Percentiles rank a stretch among this genome's conserved stretches.
phyloP scores from a whole-genome alignment of 2,113 vertebrate genomes.

The Solea solea region DNA sequence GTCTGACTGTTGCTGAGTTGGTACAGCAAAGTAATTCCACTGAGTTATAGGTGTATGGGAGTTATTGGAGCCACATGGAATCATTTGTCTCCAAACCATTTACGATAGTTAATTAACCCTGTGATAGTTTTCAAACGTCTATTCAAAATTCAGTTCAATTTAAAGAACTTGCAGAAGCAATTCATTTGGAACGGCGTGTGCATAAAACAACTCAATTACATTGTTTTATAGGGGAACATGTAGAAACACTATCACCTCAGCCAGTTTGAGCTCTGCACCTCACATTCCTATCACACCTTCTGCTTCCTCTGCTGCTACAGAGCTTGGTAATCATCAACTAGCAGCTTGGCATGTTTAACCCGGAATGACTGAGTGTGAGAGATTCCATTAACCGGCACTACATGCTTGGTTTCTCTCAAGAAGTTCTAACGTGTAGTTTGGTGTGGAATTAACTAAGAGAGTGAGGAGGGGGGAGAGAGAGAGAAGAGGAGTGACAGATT shows the following conservation, averaged over 20 bases:
- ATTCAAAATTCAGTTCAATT: too few species aligned
- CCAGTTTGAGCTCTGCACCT: background rate
- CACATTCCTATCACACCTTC: conserved; percentile 24
- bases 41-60: background rate
- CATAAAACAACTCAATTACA: background rate
- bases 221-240: background rate
- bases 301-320: background rate
- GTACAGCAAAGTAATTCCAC: background rate
- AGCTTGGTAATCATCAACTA: conserved; percentile 32
- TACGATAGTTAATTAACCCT: too few species aligned
- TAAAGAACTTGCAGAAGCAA: too few species aligned
- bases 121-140: too few species aligned
- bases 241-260: background rate
- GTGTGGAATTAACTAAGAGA: conserved; percentile 25
- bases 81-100: background rate
- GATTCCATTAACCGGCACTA: conserved; percentile 8
- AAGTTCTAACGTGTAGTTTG: conserved; percentile 8
- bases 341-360: conserved; percentile 46
- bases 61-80: background rate
- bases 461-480: background rate
- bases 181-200: too few species aligned
- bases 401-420: background rate
- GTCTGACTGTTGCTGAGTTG: background rate
- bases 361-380: conserved; percentile 15
- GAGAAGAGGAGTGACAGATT: conserved; percentile 68